Evolutionary conservation across 2,797 vertebrate species (phyloP).

Genomic region (Falco novaeseelandiae): DNA sequence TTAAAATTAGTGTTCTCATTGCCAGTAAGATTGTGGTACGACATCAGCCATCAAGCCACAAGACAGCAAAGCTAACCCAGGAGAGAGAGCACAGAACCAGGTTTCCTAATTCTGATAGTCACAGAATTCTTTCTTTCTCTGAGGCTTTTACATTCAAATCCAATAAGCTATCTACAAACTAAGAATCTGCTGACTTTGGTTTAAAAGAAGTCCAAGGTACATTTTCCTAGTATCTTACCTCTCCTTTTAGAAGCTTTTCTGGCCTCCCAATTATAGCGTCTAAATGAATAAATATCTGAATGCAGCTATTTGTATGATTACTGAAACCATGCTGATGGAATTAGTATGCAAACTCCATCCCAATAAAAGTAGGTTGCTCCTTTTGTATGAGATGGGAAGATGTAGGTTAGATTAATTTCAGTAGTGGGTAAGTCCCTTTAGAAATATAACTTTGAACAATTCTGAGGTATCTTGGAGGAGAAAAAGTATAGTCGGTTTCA

Average conservation of each 20-base stretch:
- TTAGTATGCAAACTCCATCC: neutral
- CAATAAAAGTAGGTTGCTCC: neutral
- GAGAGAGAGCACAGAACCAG: neutral
- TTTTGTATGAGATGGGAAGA: neutral
- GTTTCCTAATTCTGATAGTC: neutral
- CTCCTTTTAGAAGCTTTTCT: slow-evolving; percentile 14
- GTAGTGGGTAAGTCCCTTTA: neutral
- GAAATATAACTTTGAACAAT: neutral
- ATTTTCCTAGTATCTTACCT: neutral
- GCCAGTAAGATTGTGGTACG: neutral
- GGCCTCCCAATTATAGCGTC: neutral
- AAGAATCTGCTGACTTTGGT: neutral
- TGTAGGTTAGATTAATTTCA: neutral
- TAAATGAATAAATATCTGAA: slow-evolving; percentile 17
- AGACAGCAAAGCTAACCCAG: neutral
- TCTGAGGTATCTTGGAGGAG: neutral
- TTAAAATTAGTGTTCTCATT: neutral
- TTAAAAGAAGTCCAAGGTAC: neutral
- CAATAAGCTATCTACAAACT: neutral
- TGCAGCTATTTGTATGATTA: neutral
- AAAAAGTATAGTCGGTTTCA: neutral
- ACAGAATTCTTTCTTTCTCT: neutral
- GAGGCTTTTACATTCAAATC: slow-evolving; percentile 9
- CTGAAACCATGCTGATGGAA: neutral
- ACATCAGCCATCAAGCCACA: neutral